Conservation (phyloP, 2,888 invertebrate genomes). For the Habrosyne pyritoides region DNA sequence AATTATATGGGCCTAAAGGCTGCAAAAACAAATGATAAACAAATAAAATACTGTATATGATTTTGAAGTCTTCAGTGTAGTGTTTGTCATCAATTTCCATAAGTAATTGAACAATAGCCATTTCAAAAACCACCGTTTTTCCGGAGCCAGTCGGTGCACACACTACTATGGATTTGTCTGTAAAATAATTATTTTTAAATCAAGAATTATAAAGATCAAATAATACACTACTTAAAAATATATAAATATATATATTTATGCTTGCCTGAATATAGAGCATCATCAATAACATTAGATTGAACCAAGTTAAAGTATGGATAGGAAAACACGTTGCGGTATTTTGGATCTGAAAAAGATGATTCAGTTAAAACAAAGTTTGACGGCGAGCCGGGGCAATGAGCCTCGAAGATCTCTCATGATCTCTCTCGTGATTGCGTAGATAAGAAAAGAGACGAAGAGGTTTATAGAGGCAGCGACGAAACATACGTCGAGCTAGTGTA, state of each 20-base stretch:
- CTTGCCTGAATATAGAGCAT: conserved; percentile 85
- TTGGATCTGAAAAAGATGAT: conserved; percentile 74
- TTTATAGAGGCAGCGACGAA: no score
- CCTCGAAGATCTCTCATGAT: no score
- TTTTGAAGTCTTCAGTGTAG: conserved; percentile 82
- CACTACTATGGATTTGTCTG: conserved; percentile 88
- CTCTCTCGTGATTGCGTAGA: no score
- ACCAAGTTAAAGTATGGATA: conserved; percentile 88
- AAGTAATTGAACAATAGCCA: conserved; percentile 88
- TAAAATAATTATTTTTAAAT: conserved; percentile 24
- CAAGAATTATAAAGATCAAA: background rate
- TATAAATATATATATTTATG: conserved; percentile 6
- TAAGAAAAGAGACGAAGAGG: no score
- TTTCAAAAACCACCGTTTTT: conserved; percentile 92
- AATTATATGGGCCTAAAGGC: no score
- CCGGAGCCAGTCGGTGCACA: conserved; percentile 93
- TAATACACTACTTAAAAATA: no score
- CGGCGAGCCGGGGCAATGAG: no score
- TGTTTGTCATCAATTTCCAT: conserved; percentile 76
- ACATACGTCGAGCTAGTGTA: no score
- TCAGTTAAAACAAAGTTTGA: no score
- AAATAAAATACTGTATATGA: conserved; percentile 88
- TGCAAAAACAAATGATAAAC: conserved; percentile 39
- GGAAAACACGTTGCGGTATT: conserved; percentile 81
- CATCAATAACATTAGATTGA: conserved; percentile 88